phyloP scores from a whole-genome alignment of 2,797 vertebrate genomes.

The Hylomyscus alleni region DNA sequence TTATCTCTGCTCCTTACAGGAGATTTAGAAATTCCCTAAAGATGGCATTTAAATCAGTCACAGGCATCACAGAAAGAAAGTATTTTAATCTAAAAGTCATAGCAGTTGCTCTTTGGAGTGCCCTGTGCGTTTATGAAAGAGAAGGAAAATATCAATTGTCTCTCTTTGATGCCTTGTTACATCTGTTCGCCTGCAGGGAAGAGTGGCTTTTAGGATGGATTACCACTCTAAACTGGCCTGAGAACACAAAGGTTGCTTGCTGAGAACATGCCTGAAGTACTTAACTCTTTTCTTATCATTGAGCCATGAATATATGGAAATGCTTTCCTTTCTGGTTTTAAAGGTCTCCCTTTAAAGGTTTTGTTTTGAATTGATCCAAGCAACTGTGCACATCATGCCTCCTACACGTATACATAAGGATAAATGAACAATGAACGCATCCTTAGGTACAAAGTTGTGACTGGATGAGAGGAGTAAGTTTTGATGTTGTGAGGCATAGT shows the following conservation, averaged over 20 bases:
- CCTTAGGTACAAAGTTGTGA: background rate
- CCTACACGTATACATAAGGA: background rate
- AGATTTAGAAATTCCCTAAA: slow-evolving; percentile 16
- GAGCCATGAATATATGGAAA: background rate
- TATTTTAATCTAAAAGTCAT: background rate
- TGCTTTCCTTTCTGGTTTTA: background rate
- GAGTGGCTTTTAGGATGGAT: background rate
- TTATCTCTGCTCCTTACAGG: background rate
- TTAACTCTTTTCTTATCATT: background rate
- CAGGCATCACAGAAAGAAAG: background rate
- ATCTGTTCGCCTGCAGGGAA: background rate
- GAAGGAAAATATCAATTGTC: background rate
- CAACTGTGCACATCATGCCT: background rate
- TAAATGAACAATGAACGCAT: background rate
- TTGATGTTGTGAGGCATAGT: no score
- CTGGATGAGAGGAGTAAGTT: background rate
- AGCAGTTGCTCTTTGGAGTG: background rate
- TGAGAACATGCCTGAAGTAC: background rate
- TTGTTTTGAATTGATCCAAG: background rate
- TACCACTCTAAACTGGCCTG: background rate
- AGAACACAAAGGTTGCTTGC: background rate
- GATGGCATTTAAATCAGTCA: slow-evolving; percentile 17
- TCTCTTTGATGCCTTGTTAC: background rate
- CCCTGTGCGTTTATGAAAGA: background rate
- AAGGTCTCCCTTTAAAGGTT: background rate